Evolutionary conservation across 2,888 invertebrate genomes (phyloP), one percentile per base, ranked within the genome.

Genomic region (Hofmannophila pseudospretella): DNA sequence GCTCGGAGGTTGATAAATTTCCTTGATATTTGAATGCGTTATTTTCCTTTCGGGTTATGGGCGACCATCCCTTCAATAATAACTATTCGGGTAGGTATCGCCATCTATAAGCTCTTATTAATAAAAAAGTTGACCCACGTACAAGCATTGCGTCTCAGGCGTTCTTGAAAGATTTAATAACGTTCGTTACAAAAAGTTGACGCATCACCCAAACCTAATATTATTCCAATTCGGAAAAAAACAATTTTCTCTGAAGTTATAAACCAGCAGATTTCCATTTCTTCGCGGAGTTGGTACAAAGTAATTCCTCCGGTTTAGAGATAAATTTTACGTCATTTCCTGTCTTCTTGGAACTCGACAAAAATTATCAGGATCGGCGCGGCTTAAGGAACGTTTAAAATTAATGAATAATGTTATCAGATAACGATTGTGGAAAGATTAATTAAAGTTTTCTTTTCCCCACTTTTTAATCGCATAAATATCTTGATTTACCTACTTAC

Each of bases 391-490:
- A 71, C 71, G 75, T 84, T 84, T 81, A 75, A 84, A 85, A 84
- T 86, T 86, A 84, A 85, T 85, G 81, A 85, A 82, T 84, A 82
- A 81, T 85, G 80, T 84, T 85, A 85, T 86, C 85, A 77, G 78
- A 82, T 84, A 82, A 85, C 76, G 77, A 79, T 81, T 76, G 67
- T 62, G 66, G 54, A 63, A 80, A 82, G 80, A 82, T 85, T 81
- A 85, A 84, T 85, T 85, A 78, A 84, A 85, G 76, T 84, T 82
- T 70, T 65, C 61, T 67, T 76, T 64, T 61, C 61, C 55, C 63
- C 66, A 68, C 62, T 76, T 75, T 72, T 72, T 77, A 75, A 78
- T 80, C 71, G 71, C 68, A 67, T 66, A 69, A 78, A 76, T 78
- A 74, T 78, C 74, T 77, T 36, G 64, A 70, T 75, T n/a, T n/a